Percentiles rank a stretch among this genome's conserved stretches.
Evolutionary conservation across 2,797 vertebrate genomes (phyloP).

Genomic region (Ptychadena robeensis): DNA sequence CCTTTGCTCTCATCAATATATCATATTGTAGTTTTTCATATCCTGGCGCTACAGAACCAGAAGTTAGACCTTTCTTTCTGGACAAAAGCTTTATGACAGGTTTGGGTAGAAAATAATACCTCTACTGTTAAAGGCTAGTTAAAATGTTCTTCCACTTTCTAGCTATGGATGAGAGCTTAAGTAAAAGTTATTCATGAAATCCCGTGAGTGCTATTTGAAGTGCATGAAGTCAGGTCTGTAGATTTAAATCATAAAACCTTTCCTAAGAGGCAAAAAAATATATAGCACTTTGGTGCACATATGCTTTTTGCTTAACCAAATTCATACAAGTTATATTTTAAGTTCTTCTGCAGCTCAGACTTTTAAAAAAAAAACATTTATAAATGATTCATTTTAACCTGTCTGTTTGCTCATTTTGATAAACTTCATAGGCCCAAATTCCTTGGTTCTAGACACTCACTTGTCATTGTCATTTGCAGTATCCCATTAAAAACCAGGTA

Average conservation of each 20-base stretch:
- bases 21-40: background rate
- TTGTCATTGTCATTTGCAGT: too few species aligned
- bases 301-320: background rate
- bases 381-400: too few species aligned
- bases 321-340: too few species aligned
- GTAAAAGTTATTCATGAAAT: slow-evolving; percentile 14
- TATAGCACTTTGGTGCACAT: background rate
- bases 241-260: slow-evolving; percentile 7
- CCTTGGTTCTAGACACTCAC: too few species aligned
- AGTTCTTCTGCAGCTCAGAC: too few species aligned
- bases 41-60: background rate
- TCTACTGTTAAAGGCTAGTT: slow-evolving; percentile 31
- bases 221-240: background rate
- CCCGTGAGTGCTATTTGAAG: background rate
- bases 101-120: slow-evolving; percentile 7
- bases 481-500: too few species aligned
- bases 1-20: slow-evolving; percentile 20
- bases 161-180: slow-evolving; percentile 28
- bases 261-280: background rate
- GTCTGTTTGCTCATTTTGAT: too few species aligned
- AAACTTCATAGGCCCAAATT: too few species aligned
- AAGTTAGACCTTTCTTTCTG: background rate
- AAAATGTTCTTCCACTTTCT: slow-evolving; percentile 1
- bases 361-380: too few species aligned
- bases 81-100: slow-evolving; percentile 31